phyloP scores from a whole-genome alignment of 1,140 invertebrate species.

The Drosophila ficusphila region DNA sequence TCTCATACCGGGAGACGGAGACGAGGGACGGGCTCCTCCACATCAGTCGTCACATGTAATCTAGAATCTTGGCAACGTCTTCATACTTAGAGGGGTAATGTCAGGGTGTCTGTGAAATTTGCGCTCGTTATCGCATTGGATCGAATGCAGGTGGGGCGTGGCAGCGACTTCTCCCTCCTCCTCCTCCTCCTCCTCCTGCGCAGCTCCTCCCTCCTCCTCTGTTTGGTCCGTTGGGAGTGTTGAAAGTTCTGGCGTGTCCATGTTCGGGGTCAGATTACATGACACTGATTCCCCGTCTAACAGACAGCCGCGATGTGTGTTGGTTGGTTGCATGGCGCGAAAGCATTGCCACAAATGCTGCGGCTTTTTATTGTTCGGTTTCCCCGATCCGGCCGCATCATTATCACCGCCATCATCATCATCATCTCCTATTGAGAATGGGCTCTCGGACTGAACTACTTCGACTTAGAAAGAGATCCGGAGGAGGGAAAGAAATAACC shows the following conservation, averaged over 20 bases:
- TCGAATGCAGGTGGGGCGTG: slow-evolving; percentile 35
- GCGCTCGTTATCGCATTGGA: slow-evolving; percentile 78
- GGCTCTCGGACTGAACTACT: slow-evolving; percentile 25
- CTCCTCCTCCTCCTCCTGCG: neutral
- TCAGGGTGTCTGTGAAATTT: slow-evolving; percentile 74
- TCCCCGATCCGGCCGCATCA: slow-evolving; percentile 22
- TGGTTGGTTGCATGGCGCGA: slow-evolving; percentile 58
- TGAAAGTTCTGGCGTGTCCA: slow-evolving; percentile 81
- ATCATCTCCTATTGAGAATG: slow-evolving; percentile 19
- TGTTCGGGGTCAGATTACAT: slow-evolving; percentile 82
- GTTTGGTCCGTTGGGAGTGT: slow-evolving; percentile 46
- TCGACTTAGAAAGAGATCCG: neutral
- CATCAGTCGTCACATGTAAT: slow-evolving; percentile 70
- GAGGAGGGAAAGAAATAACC: slow-evolving; percentile 3
- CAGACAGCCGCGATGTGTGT: slow-evolving; percentile 56
- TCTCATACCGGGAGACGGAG: neutral
- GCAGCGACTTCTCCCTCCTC: neutral
- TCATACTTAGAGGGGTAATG: slow-evolving; percentile 75
- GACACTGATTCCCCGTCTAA: slow-evolving; percentile 78
- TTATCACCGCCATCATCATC: slow-evolving; percentile 33
- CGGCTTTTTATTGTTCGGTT: slow-evolving; percentile 44
- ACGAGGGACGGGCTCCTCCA: neutral
- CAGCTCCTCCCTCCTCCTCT: slow-evolving; percentile 17
- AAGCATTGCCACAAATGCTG: slow-evolving; percentile 67
- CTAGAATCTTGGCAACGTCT: slow-evolving; percentile 79